These are phyloP conservation scores for Lepidochitona cinerea DNA, from an alignment of 2,888 invertebrate species.

Conservation along the genomic window DNA sequence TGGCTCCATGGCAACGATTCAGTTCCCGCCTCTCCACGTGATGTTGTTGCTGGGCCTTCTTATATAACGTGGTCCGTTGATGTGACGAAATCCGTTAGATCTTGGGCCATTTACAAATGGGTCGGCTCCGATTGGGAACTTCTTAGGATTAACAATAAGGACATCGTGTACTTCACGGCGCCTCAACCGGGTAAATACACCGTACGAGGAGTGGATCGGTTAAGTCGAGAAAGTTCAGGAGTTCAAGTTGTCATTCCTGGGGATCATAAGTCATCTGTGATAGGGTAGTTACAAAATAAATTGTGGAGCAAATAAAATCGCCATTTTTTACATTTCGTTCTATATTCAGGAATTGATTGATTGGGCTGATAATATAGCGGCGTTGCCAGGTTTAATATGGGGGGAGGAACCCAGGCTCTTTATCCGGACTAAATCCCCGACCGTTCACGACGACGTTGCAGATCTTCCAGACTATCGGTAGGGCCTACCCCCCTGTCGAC, in stretches of 20 bases:
- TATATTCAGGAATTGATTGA: no score
- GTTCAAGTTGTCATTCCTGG: slow-evolving; percentile 12
- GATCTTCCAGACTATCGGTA: no score
- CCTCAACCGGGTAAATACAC: slow-evolving; percentile 28
- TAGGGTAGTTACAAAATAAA: no score
- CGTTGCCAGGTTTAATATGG: no score
- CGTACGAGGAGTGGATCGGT: slow-evolving; percentile 25
- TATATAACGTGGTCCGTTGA: slow-evolving; percentile 37
- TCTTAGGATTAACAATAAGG: slow-evolving; percentile 23
- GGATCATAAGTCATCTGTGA: neutral
- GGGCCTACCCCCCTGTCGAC: no score
- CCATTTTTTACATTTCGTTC: no score
- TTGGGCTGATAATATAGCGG: no score
- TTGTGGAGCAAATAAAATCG: no score
- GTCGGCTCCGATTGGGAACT: slow-evolving; percentile 36
- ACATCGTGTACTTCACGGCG: slow-evolving; percentile 27
- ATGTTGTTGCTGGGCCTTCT: slow-evolving; percentile 23
- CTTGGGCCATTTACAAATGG: slow-evolving; percentile 41
- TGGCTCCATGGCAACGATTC: slow-evolving; percentile 38
- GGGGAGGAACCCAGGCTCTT: no score
- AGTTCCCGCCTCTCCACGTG: slow-evolving; percentile 26
- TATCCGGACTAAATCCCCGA: no score
- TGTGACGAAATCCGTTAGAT: slow-evolving; percentile 24
- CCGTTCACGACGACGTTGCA: no score
- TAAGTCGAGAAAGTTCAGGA: slow-evolving; percentile 25